Percentiles rank a stretch among this genome's conserved stretches.
Evolutionary conservation across 2,888 invertebrate genomes (phyloP).

Genomic region (Ennomos quercinarius): DNA sequence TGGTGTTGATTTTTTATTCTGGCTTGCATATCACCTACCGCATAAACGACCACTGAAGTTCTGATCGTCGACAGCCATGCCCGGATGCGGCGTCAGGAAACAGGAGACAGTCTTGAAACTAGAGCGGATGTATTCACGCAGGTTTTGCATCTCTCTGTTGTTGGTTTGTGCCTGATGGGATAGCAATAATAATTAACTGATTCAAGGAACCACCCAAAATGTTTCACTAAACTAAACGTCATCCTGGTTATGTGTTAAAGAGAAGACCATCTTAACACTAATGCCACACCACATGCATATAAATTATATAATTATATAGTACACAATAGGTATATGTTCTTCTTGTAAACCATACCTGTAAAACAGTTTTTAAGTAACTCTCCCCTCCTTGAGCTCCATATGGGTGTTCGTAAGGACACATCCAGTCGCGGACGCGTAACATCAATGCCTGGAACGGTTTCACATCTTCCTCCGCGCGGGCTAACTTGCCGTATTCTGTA

Average conservation of each 20-base stretch:
- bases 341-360: conserved; percentile 22
- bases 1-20: no score
- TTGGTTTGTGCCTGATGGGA: conserved; percentile 9
- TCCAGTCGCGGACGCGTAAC: conserved; percentile 95
- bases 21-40: conserved; percentile 17
- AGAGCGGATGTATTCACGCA: conserved; percentile 92
- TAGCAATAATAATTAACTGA: background rate
- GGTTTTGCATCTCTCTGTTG: conserved; percentile 91
- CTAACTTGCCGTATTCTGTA: conserved; percentile 86
- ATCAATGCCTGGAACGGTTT: conserved; percentile 93
- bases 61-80: conserved; percentile 96
- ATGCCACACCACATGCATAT: no score
- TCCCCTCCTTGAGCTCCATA: conserved; percentile 95
- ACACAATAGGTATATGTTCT: no score
- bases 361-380: conserved; percentile 87
- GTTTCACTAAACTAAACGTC: no score
- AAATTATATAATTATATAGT: background rate
- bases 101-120: conserved; percentile 95
- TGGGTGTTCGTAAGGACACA: conserved; percentile 94
- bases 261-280: no score
- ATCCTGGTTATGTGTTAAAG: no score
- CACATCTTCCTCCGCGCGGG: conserved; percentile 94
- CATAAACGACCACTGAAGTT: conserved; percentile 81
- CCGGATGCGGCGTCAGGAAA: conserved; percentile 98
- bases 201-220: background rate